Conservation (phyloP, 2,113 vertebrate species). For the Sinocyclocheilus grahami region DNA sequence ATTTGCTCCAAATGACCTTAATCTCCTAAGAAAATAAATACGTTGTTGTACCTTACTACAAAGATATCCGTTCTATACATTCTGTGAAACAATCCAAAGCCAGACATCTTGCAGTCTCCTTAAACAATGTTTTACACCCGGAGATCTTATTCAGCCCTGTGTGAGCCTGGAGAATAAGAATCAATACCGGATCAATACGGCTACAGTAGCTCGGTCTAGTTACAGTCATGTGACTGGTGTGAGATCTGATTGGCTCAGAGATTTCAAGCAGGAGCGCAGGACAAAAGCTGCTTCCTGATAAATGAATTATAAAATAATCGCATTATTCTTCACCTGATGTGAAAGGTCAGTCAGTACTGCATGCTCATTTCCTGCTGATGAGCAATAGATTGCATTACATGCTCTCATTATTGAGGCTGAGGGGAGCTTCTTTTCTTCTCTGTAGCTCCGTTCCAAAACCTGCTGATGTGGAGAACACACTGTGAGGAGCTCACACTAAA, state of each 20-base stretch:
- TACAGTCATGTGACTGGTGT: constrained; percentile 17
- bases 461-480: background rate
- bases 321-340: constrained; percentile 45
- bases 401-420: background rate
- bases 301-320: constrained; percentile 33
- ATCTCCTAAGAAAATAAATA: too few relatives aligned
- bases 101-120: too few relatives aligned
- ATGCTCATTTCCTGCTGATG: constrained; percentile 30
- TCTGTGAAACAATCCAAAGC: too few relatives aligned
- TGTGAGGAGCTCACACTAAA: background rate
- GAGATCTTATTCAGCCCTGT: background rate
- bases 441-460: background rate
- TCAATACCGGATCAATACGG: constrained; percentile 40
- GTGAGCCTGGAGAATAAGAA: constrained; percentile 31
- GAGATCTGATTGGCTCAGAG: constrained; percentile 6
- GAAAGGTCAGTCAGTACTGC: constrained; percentile 35
- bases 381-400: constrained; percentile 36
- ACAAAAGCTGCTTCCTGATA: background rate
- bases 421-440: background rate
- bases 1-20: too few relatives aligned
- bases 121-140: too few relatives aligned
- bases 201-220: constrained; percentile 9
- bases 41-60: too few relatives aligned
- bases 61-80: too few relatives aligned
- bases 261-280: background rate